phyloP scores from a whole-genome alignment of 2,888 invertebrate species.

The Nomada ferruginata region DNA sequence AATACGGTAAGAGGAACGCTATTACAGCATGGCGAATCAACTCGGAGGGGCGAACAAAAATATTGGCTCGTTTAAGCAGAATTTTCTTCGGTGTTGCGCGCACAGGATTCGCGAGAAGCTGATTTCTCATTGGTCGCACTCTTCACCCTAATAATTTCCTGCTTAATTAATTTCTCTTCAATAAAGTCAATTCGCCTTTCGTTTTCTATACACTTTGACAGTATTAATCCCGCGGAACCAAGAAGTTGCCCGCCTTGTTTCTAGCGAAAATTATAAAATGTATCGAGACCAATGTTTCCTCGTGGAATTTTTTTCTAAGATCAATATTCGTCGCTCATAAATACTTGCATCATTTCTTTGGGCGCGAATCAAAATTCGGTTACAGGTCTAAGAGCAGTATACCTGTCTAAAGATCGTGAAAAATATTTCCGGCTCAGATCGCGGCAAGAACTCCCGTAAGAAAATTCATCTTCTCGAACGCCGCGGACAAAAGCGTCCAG shows the following conservation, averaged over 20 bases:
- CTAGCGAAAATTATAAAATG: not conserved
- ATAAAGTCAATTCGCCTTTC: not conserved
- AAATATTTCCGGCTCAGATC: not conserved
- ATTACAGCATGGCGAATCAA: slow-evolving; percentile 24
- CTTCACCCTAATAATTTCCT: not conserved
- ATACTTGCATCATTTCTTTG: too few species aligned
- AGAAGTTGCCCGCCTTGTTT: not conserved
- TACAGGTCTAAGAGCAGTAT: too few species aligned
- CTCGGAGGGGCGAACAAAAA: slow-evolving; percentile 25
- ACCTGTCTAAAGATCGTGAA: too few species aligned
- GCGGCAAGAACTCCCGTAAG: not conserved
- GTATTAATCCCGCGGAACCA: too few species aligned
- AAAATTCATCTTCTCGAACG: slow-evolving; percentile 20
- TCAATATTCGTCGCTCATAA: too few species aligned
- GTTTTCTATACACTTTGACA: too few species aligned
- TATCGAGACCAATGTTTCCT: too few species aligned
- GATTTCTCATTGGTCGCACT: not conserved
- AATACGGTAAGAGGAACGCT: slow-evolving; percentile 21
- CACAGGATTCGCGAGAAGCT: not conserved
- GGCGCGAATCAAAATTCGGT: too few species aligned
- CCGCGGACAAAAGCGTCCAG: not conserved
- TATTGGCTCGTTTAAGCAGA: slow-evolving; percentile 49
- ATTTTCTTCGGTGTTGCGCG: slow-evolving; percentile 21
- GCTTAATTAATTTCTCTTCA: not conserved
- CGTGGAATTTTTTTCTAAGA: too few species aligned